These are phyloP conservation scores for Lathronympha strigana DNA, from an alignment of 2,888 invertebrate species.

Conservation along the genomic window DNA sequence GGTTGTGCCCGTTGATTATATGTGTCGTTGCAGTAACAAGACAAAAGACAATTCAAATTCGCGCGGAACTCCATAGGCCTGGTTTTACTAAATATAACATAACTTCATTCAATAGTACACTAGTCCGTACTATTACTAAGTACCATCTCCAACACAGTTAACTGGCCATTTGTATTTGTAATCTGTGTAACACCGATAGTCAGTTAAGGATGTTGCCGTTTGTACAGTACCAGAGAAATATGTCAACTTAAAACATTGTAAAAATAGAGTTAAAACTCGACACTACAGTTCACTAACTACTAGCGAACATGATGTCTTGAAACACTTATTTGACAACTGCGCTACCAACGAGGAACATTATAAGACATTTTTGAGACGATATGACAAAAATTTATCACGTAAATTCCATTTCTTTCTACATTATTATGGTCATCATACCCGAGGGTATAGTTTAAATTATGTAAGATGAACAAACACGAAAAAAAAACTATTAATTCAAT, in stretches of 20 bases:
- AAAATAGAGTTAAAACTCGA: conserved; percentile 1
- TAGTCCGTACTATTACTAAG: neutral
- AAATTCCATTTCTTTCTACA: neutral
- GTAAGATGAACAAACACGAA: neutral
- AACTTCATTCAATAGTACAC: neutral
- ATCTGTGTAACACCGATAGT: too few species aligned
- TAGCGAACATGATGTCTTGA: conserved; percentile 5
- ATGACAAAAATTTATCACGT: conserved; percentile 1
- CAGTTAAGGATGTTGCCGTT: too few species aligned
- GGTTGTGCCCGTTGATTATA: too few species aligned
- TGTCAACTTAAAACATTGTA: conserved; percentile 8
- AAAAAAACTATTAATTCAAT: neutral
- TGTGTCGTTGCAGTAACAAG: too few species aligned
- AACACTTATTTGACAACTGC: conserved; percentile 8
- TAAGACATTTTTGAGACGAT: neutral
- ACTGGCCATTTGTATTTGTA: too few species aligned
- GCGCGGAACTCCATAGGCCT: too few species aligned
- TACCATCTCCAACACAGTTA: too few species aligned
- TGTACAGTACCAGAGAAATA: neutral
- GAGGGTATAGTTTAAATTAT: neutral
- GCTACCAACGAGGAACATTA: conserved; percentile 17
- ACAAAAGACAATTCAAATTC: too few species aligned
- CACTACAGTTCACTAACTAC: neutral
- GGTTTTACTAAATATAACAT: neutral
- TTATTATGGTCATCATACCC: too few species aligned